Evolutionary conservation across 2,888 invertebrate genomes (phyloP).

Genomic region (Microdon myrmicae): DNA sequence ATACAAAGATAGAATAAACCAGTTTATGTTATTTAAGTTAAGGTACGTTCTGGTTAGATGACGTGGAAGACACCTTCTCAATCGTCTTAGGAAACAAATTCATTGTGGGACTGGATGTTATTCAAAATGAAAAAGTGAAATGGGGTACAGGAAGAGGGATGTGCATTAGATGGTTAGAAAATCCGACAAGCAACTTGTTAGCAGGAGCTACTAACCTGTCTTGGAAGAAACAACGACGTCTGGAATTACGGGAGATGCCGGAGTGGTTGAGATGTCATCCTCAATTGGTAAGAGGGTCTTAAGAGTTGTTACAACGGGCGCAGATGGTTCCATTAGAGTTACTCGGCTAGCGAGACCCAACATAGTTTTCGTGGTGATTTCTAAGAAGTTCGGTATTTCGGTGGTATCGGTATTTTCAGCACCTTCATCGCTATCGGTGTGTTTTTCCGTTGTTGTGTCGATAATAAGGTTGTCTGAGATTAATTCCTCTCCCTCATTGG

Average conservation of each 20-base stretch:
- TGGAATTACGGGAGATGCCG: constrained; percentile 18
- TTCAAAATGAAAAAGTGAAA: neutral
- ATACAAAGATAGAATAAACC: neutral
- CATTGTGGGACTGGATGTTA: neutral
- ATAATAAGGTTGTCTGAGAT: constrained; percentile 62
- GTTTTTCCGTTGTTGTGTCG: constrained; percentile 58
- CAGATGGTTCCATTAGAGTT: constrained; percentile 68
- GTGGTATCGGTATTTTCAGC: constrained; percentile 54
- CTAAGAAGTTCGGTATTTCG: constrained; percentile 59
- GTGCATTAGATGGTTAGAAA: too few species aligned
- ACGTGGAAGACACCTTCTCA: too few species aligned
- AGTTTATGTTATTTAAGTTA: neutral
- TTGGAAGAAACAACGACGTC: constrained; percentile 31
- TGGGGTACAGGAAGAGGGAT: neutral
- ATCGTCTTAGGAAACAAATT: too few species aligned
- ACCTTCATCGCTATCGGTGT: constrained; percentile 24
- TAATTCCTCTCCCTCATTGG: constrained; percentile 55
- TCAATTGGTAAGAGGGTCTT: constrained; percentile 57
- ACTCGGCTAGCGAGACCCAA: constrained; percentile 65
- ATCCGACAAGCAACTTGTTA: neutral
- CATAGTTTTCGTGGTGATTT: constrained; percentile 66
- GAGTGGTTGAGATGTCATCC: constrained; percentile 34
- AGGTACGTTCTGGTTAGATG: too few species aligned
- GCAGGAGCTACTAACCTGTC: constrained; percentile 14
- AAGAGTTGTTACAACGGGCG: constrained; percentile 61